Base-by-base conservation (phyloP, 2,888 invertebrate species). In the Pollenia angustigena region DNA sequence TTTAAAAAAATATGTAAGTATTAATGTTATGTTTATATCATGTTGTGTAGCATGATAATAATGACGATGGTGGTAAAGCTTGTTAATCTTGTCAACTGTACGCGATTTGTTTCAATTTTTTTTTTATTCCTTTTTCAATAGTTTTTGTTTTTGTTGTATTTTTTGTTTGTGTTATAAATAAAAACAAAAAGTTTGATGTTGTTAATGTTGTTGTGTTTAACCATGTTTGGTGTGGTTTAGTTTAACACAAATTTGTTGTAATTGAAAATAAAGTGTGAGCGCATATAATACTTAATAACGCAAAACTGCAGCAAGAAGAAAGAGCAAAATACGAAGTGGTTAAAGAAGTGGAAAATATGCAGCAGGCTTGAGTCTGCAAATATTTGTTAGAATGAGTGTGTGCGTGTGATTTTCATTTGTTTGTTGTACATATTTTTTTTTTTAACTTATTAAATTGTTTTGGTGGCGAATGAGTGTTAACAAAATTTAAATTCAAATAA, bases 21-120 rank as follows among this genome's bases (percentile, higher is more conserved):
- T 42, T 71, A 71, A 71, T 72, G 58, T 72, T 60, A 74, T 81
- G 83, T 72, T 78, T 66, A 84, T 71, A 84, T 72, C 84, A 84
- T 84, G 74, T 74, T 82, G 14, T 60, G 52, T 68, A 46, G 64
- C 74, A 62, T 80, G 74, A 46, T 80, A 46, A 74, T 79, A 68
- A 75, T 75, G 66, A 80, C 60, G 74, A 85, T 75, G 74, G 74
- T 75, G 80, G 80, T 85, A 81, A 87, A 87, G 89, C 88, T 88
- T 91, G 91, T 91, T 91, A 90, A 91, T 91, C 92, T 91, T 91
- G 91, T 90, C 91, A 91, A 92, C 91, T 91, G 91, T 91, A 91
- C 91, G 88, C 88, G 88, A 88, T 88, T 88, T 87, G 85, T 83
- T 84, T 82, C 52, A 69, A 58, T 56, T 50, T 80, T 85, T 68